Percentiles rank a stretch among this genome's conserved stretches.
Evolutionary conservation across 1,140 invertebrate genomes (phyloP).

Genomic region (Neodiprion virginianus): DNA sequence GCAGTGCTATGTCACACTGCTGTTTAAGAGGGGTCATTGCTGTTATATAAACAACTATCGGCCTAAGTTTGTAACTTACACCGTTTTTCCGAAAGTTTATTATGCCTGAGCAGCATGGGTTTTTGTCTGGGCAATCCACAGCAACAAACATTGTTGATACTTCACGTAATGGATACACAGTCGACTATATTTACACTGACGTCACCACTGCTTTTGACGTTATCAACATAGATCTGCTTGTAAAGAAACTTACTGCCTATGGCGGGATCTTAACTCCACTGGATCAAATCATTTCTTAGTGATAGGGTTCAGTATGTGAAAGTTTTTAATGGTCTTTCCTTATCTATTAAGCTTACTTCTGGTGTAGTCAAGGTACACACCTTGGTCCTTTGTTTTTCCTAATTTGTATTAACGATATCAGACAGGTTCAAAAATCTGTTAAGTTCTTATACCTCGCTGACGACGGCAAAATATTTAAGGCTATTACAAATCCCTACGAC

Average conservation of each 20-base stretch:
- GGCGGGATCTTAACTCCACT: neutral
- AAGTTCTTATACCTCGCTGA: neutral
- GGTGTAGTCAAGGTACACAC: neutral
- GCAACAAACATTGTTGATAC: neutral
- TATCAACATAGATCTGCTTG: neutral
- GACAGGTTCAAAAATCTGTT: neutral
- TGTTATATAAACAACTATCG: neutral
- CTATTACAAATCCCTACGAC: neutral
- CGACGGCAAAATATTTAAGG: neutral
- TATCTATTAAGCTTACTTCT: neutral
- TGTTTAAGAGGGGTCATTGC: neutral
- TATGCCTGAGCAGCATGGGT: neutral
- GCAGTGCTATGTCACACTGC: neutral
- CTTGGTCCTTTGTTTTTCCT: neutral
- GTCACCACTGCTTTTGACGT: neutral
- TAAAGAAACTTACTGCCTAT: neutral
- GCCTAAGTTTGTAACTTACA: neutral
- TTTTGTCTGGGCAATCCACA: neutral
- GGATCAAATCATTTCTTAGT: neutral
- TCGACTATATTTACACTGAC: neutral
- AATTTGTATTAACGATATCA: neutral
- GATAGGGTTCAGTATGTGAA: constrained; percentile 1
- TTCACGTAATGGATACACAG: neutral
- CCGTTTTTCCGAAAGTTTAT: neutral
- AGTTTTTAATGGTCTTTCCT: neutral